Conservation (phyloP, 2,888 invertebrate genomes). For the Metalampra italica region DNA sequence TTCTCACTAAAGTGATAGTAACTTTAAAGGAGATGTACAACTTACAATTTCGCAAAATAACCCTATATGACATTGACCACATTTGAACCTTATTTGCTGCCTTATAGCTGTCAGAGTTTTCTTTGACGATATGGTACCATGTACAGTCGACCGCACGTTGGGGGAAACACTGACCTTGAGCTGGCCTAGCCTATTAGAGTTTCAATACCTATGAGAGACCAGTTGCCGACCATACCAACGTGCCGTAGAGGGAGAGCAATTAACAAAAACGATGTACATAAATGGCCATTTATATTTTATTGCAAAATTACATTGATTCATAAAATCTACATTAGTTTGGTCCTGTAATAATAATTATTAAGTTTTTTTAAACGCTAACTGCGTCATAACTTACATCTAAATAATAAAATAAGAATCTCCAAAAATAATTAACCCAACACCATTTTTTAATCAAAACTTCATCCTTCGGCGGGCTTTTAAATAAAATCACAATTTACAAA, state of each 20-base stretch:
- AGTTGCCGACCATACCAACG: no score
- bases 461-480: conserved; percentile 56
- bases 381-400: conserved; percentile 38
- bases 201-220: no score
- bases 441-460: conserved; percentile 37
- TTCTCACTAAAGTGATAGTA: no score
- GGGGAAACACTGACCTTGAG: no score
- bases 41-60: no score
- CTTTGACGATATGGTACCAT: no score
- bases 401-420: conserved; percentile 22
- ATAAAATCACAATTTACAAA: conserved; percentile 44
- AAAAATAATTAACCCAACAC: conserved; percentile 48
- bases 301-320: conserved; percentile 36
- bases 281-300: conserved; percentile 48
- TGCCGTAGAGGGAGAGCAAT: background rate
- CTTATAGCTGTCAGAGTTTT: no score
- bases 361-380: conserved; percentile 53
- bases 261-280: conserved; percentile 2
- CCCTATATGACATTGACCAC: no score
- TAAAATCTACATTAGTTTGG: conserved; percentile 70
- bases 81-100: no score
- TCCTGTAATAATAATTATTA: conserved; percentile 50
- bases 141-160: no score
- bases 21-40: no score
- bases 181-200: no score